Conservation (phyloP, 2,797 vertebrate genomes). For the Typhlichthys eigenmanni region DNA sequence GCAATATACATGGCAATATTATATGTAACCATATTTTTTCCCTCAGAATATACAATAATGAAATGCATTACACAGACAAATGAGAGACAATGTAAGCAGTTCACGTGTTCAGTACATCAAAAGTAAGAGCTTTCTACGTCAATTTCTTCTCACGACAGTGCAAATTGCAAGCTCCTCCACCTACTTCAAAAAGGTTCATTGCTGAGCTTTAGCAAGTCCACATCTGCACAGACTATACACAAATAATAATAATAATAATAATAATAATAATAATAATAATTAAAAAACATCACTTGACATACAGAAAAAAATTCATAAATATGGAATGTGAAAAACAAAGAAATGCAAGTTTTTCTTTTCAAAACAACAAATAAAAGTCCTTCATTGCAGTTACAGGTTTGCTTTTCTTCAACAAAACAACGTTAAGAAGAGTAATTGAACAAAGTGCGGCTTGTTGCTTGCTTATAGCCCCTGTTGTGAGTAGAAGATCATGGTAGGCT, state of each 20-base stretch:
- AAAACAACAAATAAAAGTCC: conserved; percentile 92
- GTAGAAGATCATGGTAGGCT: conserved; percentile 85
- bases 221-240: conserved; percentile 85
- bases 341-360: conserved; percentile 74
- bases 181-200: conserved; percentile 82
- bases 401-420: conserved; percentile 56
- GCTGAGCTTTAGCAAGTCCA: conserved; percentile 83
- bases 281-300: conserved; percentile 66
- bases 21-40: conserved; percentile 81
- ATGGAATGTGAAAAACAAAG: conserved; percentile 93
- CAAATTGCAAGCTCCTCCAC: conserved; percentile 96
- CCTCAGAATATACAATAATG: conserved; percentile 93
- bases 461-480: conserved; percentile 85
- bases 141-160: conserved; percentile 93
- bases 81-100: conserved; percentile 92
- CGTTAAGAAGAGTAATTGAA: conserved; percentile 63
- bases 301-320: conserved; percentile 79
- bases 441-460: conserved; percentile 76
- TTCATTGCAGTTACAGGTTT: conserved; percentile 83
- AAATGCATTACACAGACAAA: conserved; percentile 94
- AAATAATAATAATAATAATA: conserved; percentile 34
- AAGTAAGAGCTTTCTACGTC: conserved; percentile 91
- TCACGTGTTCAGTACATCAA: conserved; percentile 90
- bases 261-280: no score
- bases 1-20: conserved; percentile 83